Percentiles rank a stretch among this genome's conserved stretches.
phyloP scores from a whole-genome alignment of 2,797 vertebrate species.

The Eulemur albifrons region DNA sequence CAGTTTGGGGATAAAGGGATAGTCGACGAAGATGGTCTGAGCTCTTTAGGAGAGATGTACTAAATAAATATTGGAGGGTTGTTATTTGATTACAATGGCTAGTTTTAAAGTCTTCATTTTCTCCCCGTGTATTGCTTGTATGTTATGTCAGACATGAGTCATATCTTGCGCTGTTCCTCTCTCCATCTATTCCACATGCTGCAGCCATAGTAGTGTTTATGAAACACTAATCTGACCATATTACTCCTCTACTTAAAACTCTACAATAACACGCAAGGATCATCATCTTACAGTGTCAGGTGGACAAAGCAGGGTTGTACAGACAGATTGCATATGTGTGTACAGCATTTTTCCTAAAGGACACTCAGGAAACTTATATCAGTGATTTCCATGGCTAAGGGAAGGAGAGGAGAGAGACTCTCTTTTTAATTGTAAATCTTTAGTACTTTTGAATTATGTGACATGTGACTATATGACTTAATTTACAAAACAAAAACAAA shows the following conservation, averaged over 20 bases:
- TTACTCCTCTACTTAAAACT: not conserved
- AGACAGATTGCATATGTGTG: not conserved
- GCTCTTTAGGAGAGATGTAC: not conserved
- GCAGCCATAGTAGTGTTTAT: not conserved
- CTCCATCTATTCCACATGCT: not conserved
- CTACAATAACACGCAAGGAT: not conserved
- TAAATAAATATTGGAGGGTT: not conserved
- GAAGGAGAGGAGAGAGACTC: not conserved
- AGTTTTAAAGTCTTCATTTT: not conserved
- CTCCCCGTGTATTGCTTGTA: not conserved
- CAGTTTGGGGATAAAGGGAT: not conserved
- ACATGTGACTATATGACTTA: not conserved
- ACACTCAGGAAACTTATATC: not conserved
- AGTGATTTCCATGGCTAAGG: not conserved
- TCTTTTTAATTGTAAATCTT: not conserved
- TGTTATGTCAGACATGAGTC: not conserved
- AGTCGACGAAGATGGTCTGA: not conserved
- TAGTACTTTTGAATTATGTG: not conserved
- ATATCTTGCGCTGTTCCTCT: not conserved
- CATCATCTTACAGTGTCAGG: not conserved
- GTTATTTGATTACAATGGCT: not conserved
- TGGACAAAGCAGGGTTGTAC: not conserved
- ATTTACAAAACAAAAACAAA: not conserved
- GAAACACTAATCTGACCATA: not conserved
- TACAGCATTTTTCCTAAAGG: not conserved